A percentile compares a stretch with the other conserved stretches of the same genome.
These are phyloP conservation scores for Halocynthia roretzi DNA, from an alignment of 23 tunicate species.

Conservation along the genomic window DNA sequence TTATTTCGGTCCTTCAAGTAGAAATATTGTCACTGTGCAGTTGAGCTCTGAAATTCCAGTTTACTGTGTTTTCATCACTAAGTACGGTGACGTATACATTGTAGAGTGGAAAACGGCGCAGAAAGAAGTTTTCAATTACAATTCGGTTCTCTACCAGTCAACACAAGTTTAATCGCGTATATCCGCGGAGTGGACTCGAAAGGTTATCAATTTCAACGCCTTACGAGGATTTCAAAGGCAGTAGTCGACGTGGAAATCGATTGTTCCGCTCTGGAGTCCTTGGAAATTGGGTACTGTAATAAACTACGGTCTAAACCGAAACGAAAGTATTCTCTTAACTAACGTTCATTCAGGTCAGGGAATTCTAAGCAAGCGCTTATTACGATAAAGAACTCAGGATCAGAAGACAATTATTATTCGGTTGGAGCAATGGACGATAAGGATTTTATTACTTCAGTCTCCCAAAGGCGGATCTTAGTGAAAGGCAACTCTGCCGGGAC, in stretches of 20 bases:
- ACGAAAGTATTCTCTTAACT: no score
- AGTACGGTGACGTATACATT: not conserved
- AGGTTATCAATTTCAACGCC: conserved; percentile 27
- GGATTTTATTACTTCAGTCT: conserved; percentile 11
- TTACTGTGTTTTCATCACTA: no score
- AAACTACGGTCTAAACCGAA: no score
- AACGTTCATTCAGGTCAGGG: not conserved
- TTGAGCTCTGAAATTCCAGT: no score
- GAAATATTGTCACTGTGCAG: no score
- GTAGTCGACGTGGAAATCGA: conserved; percentile 32
- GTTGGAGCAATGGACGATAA: conserved; percentile 1
- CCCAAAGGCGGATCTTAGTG: conserved; percentile 1
- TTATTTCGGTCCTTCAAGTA: no score
- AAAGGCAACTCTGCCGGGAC: not conserved
- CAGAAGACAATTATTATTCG: not conserved
- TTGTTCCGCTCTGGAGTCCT: conserved; percentile 18
- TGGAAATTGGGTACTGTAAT: conserved; percentile 24
- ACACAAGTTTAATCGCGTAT: conserved; percentile 9
- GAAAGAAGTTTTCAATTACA: conserved; percentile 7
- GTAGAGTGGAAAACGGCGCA: conserved; percentile 9
- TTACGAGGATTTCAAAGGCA: conserved; percentile 11
- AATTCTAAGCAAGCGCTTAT: conserved; percentile 1
- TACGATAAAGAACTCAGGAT: not conserved
- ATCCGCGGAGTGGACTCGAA: conserved; percentile 22
- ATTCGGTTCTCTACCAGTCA: not conserved